Evolutionary conservation across 1,140 invertebrate species (phyloP).

Genomic region (Listronotus bonariensis): DNA sequence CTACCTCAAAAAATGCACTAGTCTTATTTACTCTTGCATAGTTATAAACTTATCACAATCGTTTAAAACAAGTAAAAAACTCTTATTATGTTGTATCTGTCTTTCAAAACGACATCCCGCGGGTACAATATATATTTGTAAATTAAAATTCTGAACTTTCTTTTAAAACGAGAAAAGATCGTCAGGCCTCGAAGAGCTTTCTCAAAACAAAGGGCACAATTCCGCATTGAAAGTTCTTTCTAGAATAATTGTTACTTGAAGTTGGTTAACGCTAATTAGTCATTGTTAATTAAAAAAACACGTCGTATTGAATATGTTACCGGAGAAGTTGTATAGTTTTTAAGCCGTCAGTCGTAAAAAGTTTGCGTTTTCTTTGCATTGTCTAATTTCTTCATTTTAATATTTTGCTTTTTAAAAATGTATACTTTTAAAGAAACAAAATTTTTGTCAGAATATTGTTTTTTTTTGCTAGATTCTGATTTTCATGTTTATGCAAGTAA

Average conservation of each 20-base stretch:
- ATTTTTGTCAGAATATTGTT: too few relatives aligned
- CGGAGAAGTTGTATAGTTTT: slow-evolving; percentile 25
- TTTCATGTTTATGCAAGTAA: too few relatives aligned
- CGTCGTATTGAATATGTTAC: slow-evolving; percentile 42
- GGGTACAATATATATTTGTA: slow-evolving; percentile 16
- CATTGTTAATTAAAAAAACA: slow-evolving; percentile 47
- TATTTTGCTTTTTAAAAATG: too few relatives aligned
- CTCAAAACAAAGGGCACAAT: slow-evolving; percentile 38
- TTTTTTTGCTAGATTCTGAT: too few relatives aligned
- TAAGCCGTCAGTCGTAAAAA: slow-evolving; percentile 18
- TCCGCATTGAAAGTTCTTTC: slow-evolving; percentile 43
- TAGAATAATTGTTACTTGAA: slow-evolving; percentile 43
- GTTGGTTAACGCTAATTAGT: slow-evolving; percentile 47
- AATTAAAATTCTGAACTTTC: slow-evolving; percentile 37
- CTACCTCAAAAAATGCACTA: too few relatives aligned
- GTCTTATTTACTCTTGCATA: too few relatives aligned
- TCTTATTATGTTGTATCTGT: slow-evolving; percentile 19
- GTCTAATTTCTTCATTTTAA: too few relatives aligned
- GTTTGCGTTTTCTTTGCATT: too few relatives aligned
- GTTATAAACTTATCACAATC: too few relatives aligned
- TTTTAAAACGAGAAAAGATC: slow-evolving; percentile 35
- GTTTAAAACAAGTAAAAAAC: not conserved
- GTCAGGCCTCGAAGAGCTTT: slow-evolving; percentile 37
- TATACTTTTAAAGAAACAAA: too few relatives aligned
- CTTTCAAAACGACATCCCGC: not conserved